phyloP scores from a whole-genome alignment of 2,888 invertebrate genomes.

The Phengaris alcon region DNA sequence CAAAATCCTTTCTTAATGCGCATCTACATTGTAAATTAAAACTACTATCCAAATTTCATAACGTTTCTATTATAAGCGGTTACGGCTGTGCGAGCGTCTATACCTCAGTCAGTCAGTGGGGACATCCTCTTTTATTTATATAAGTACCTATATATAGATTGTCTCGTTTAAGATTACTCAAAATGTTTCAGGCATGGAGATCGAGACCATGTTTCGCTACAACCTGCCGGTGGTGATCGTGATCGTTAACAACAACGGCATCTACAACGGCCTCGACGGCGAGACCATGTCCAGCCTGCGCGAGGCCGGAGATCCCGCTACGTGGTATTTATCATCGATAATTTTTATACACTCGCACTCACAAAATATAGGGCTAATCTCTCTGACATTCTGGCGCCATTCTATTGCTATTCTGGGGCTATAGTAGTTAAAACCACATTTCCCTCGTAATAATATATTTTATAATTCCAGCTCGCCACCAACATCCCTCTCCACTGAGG shows the following conservation, averaged over 20 bases:
- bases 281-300: slow-evolving; percentile 86
- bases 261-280: slow-evolving; percentile 91
- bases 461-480: slow-evolving; percentile 86
- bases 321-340: slow-evolving; percentile 80
- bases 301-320: slow-evolving; percentile 83
- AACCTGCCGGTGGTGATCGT: slow-evolving; percentile 93
- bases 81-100: too few species aligned
- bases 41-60: too few species aligned
- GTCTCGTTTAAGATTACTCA: slow-evolving; percentile 27
- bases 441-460: slow-evolving; percentile 16
- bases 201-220: slow-evolving; percentile 97
- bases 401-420: too few species aligned
- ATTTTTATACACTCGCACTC: too few species aligned
- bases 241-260: slow-evolving; percentile 97
- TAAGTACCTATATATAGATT: not conserved
- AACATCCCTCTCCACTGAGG: slow-evolving; percentile 86
- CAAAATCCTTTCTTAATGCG: too few species aligned
- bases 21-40: too few species aligned
- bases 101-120: too few species aligned
- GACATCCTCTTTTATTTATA: too few species aligned
- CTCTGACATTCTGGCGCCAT: too few species aligned
- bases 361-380: too few species aligned
- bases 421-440: not conserved
- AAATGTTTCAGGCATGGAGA: slow-evolving; percentile 88
- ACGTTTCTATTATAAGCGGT: too few species aligned